These are phyloP conservation scores for Andrena dorsata DNA, from an alignment of 2,888 invertebrate species.

Conservation along the genomic window DNA sequence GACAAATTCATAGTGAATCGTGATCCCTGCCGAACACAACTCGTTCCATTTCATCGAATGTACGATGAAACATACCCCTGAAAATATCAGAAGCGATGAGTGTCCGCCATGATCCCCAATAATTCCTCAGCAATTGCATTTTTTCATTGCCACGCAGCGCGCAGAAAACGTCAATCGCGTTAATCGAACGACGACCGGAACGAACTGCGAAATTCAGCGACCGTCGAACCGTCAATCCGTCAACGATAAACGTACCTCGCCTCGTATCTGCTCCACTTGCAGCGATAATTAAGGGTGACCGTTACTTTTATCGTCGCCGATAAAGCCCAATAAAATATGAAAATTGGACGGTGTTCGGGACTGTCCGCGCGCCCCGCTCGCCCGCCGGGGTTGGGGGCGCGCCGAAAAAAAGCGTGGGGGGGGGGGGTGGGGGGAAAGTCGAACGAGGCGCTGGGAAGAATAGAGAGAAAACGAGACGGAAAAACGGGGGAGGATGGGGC, in stretches of 20 bases:
- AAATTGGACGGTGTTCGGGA: slow-evolving; percentile 81
- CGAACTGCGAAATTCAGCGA: slow-evolving; percentile 11
- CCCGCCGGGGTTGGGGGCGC: neutral
- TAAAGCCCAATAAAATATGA: slow-evolving; percentile 82
- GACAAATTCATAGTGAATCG: no score
- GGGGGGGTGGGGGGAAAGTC: slow-evolving; percentile 55
- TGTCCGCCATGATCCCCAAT: neutral
- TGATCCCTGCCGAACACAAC: no score
- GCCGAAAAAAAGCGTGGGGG: slow-evolving; percentile 49
- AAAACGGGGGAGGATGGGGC: slow-evolving; percentile 37
- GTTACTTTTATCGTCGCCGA: slow-evolving; percentile 69
- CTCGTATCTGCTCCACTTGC: slow-evolving; percentile 1
- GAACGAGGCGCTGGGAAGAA: slow-evolving; percentile 48
- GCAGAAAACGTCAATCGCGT: slow-evolving; percentile 12
- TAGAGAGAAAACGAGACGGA: slow-evolving; percentile 50
- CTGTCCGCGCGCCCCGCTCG: slow-evolving; percentile 39
- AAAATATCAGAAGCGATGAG: slow-evolving; percentile 20
- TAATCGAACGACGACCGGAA: neutral
- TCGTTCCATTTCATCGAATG: slow-evolving; percentile 1
- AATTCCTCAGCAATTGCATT: slow-evolving; percentile 31
- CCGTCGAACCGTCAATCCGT: slow-evolving; percentile 8
- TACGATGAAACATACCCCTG: neutral
- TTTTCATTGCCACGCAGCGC: slow-evolving; percentile 1
- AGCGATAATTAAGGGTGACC: slow-evolving; percentile 76
- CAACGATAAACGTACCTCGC: slow-evolving; percentile 6